Base-by-base conservation (phyloP, 1,140 invertebrate species). In the Atta cephalotes region DNA sequence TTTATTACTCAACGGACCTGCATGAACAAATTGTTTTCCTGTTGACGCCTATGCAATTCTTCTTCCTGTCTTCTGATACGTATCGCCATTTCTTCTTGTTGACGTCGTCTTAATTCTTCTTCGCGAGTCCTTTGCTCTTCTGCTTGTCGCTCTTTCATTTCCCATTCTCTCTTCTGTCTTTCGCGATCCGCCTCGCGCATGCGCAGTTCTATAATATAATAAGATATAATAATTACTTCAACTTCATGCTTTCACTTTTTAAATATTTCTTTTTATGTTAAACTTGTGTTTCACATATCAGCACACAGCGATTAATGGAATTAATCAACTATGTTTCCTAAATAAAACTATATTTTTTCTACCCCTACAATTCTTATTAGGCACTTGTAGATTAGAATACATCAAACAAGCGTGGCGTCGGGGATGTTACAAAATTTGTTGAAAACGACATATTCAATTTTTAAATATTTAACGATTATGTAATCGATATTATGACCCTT, bases 161-260 rank as follows among this genome's bases (percentile, higher is more conserved):
- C 98, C 97, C 98, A 98, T 93, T 98, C 97, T 88, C 97, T 96
- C 93, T 98, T 98, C 94, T 98, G 97, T 5, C 98, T 96, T 93
- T 98, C 98, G 87, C 97, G 97, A 94, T 98, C 98, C 90, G 97
- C 96, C 95, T 99, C 98, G 79, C 98, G 96, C 92, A 97, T 97
- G 39, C 98, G 96, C 88, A 99, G 94, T 96, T 98, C 97, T 97
- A n/a, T 10, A 85, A 91, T 62, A 45, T 45, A 51, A 70, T 39
- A 39, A 39, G 76, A 78, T 1, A 65, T 74, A 21, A 86, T 60
- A 14, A 49, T 72, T 87, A 39, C 7, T 39, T 39, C 51, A 62
- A 31, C 16, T 71, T 82, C 7, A 5, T 0, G 62, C 1, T 60
- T 39, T 71, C 18, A 28, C 5, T 25, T 63, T 71, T 51, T n/a